These are phyloP conservation scores for Pelodiscus sinensis DNA, from an alignment of 2,113 vertebrate genomes.

Conservation along the genomic window DNA sequence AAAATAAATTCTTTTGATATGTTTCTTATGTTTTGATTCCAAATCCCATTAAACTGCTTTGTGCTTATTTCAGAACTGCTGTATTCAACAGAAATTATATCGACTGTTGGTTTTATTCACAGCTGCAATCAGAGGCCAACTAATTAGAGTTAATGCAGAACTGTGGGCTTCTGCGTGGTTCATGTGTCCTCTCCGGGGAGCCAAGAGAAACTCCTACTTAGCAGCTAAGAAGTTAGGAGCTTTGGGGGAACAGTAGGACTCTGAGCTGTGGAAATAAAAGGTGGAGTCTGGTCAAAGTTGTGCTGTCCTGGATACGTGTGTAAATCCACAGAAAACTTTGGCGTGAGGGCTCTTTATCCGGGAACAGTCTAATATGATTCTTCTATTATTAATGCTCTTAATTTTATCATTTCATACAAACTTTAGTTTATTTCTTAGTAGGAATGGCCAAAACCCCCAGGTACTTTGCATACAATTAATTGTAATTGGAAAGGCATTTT, in stretches of 20 bases:
- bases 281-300: background rate
- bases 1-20: constrained; percentile 89
- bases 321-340: background rate
- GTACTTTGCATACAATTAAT: background rate
- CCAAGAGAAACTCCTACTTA: background rate
- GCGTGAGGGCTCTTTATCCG: background rate
- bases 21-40: constrained; percentile 72
- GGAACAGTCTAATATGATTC: background rate
- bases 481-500: background rate
- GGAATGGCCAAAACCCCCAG: background rate
- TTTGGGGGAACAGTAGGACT: background rate
- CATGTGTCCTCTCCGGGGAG: background rate
- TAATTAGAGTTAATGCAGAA: background rate
- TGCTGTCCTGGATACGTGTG: background rate
- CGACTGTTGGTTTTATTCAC: background rate
- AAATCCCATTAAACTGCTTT: constrained; percentile 49
- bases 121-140: background rate
- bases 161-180: background rate
- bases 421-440: background rate
- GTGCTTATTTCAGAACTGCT: background rate
- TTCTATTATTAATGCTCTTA: background rate
- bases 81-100: background rate
- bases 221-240: background rate
- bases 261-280: background rate
- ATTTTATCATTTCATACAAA: fast-evolving